Conservation (phyloP, 2,113 vertebrate genomes). For the Polypterus bichir region DNA sequence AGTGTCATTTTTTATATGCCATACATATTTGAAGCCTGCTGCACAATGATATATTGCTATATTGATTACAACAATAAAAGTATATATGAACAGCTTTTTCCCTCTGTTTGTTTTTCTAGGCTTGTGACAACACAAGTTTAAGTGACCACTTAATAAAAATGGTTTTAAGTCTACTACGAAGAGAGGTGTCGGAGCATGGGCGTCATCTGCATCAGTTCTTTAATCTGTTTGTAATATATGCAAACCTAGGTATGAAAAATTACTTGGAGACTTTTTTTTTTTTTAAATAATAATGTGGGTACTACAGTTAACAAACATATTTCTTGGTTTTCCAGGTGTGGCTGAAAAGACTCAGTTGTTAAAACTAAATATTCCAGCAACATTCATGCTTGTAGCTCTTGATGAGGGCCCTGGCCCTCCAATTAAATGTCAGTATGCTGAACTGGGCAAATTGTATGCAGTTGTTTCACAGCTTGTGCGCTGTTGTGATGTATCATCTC, state of each 20-base stretch:
- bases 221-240: conserved; percentile 98
- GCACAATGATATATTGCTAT: no score
- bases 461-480: conserved; percentile 94
- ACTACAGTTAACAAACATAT: no score
- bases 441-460: conserved; percentile 93
- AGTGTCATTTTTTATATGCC: no score
- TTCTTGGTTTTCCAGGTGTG: conserved; percentile 51
- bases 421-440: conserved; percentile 96
- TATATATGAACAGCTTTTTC: no score
- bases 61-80: no score
- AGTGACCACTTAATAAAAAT: conserved; percentile 93
- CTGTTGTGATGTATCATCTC: conserved; percentile 90
- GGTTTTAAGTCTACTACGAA: conserved; percentile 86
- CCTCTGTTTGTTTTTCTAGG: conserved; percentile 38
- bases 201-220: conserved; percentile 98
- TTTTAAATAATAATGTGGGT: no score
- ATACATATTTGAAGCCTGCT: no score
- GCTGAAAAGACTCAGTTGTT: conserved; percentile 94
- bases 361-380: conserved; percentile 90
- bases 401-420: conserved; percentile 96
- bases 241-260: conserved; percentile 80
- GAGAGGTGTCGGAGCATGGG: conserved; percentile 95
- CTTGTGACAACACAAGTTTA: conserved; percentile 92
- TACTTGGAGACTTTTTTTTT: no score
- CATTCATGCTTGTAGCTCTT: conserved; percentile 95